Conservation (phyloP, 2,888 invertebrate species). For the Erebia aethiops region DNA sequence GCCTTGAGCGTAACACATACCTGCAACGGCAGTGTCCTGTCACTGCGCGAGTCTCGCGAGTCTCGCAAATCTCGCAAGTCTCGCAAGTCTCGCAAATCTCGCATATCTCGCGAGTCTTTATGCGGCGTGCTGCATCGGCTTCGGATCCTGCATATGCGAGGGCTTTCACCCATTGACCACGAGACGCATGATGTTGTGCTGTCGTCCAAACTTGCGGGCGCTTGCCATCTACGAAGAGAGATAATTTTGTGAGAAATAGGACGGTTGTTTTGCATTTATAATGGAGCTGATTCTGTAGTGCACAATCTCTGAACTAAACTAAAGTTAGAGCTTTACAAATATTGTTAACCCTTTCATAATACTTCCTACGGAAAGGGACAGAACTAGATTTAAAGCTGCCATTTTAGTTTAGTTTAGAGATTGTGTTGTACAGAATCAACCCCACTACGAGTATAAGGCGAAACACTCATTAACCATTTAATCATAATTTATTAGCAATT, state of each 20-base stretch:
- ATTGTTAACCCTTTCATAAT: too few species aligned
- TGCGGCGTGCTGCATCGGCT: slow-evolving; percentile 62
- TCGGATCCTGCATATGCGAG: slow-evolving; percentile 25
- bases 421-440: too few species aligned
- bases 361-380: too few species aligned
- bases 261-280: background rate
- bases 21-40: slow-evolving; percentile 57
- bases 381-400: too few species aligned
- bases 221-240: slow-evolving; percentile 52
- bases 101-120: slow-evolving; percentile 36
- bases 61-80: background rate
- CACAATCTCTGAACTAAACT: too few species aligned
- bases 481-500: too few species aligned
- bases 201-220: slow-evolving; percentile 44
- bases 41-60: slow-evolving; percentile 21
- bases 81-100: slow-evolving; percentile 33
- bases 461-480: too few species aligned
- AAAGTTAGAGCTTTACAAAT: too few species aligned
- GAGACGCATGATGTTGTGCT: slow-evolving; percentile 38
- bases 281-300: too few species aligned
- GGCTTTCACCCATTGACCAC: slow-evolving; percentile 36
- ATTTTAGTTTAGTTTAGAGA: too few species aligned
- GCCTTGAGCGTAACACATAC: slow-evolving; percentile 42
- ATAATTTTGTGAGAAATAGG: background rate
- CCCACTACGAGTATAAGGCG: too few species aligned